Evolutionary conservation across 1,140 invertebrate species (phyloP).

Genomic region (Apocrypta bakeri): DNA sequence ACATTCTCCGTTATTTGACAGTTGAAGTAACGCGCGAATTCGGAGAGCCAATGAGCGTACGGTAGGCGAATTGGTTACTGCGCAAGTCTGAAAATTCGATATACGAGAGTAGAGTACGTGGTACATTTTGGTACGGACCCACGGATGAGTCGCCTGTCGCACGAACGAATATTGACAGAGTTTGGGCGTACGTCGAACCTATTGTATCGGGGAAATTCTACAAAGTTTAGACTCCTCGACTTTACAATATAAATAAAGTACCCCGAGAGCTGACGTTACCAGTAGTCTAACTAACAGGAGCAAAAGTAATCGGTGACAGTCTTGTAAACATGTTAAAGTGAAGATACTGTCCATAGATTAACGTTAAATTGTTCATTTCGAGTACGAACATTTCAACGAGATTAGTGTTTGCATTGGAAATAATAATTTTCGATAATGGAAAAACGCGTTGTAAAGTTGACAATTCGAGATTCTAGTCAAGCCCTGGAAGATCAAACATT

Average conservation of each 20-base stretch:
- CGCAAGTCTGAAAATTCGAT: too few relatives aligned
- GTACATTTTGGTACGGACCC: too few relatives aligned
- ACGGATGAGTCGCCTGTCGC: too few relatives aligned
- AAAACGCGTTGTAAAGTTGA: not conserved
- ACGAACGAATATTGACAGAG: not conserved
- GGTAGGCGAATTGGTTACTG: too few relatives aligned
- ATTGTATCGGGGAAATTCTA: not conserved
- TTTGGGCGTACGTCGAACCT: not conserved
- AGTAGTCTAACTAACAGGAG: not conserved
- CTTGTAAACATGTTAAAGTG: not conserved
- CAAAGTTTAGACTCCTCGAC: not conserved
- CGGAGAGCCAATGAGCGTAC: too few relatives aligned
- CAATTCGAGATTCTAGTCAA: not conserved
- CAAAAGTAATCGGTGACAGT: not conserved
- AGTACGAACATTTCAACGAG: not conserved
- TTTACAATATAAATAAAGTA: not conserved
- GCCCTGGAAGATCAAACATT: slow-evolving; percentile 86
- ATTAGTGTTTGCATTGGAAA: not conserved
- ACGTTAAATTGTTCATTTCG: not conserved
- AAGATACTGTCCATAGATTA: not conserved
- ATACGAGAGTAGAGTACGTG: too few relatives aligned
- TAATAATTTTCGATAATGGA: not conserved
- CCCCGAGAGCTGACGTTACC: not conserved
- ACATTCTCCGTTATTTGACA: too few relatives aligned
- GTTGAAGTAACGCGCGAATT: too few relatives aligned